Conservation (phyloP, 2,797 vertebrate species). For the Arnoldichthys spilopterus region DNA sequence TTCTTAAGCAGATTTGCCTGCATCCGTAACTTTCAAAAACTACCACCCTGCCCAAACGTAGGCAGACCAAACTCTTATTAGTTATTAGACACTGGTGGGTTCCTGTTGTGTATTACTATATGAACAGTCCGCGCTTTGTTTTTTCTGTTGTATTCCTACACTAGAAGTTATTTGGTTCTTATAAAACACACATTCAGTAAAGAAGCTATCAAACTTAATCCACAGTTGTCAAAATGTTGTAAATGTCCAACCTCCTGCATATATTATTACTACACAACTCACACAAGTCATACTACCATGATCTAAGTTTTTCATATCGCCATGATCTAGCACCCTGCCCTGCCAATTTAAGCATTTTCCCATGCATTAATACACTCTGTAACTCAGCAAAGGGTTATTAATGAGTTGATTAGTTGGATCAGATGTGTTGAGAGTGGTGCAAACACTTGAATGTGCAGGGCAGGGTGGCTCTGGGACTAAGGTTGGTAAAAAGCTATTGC, state of each 20-base stretch:
- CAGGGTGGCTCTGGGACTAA: too few species aligned
- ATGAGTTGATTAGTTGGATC: too few species aligned
- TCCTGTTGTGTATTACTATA: too few species aligned
- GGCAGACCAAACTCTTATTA: neutral
- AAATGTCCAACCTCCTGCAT: neutral
- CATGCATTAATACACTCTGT: too few species aligned
- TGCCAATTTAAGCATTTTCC: too few species aligned
- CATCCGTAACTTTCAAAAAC: neutral
- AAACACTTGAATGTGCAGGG: too few species aligned
- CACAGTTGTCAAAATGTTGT: neutral
- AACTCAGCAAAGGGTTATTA: too few species aligned
- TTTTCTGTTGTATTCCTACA: neutral
- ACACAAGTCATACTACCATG: neutral
- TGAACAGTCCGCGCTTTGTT: too few species aligned
- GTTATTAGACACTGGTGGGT: neutral
- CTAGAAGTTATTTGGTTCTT: neutral
- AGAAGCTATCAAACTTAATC: neutral
- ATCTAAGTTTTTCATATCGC: too few species aligned
- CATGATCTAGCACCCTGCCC: too few species aligned
- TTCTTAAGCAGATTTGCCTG: neutral
- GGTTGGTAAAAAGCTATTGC: conserved; percentile 10
- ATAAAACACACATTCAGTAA: conserved; percentile 1
- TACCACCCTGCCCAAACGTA: too few species aligned
- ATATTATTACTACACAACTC: neutral
- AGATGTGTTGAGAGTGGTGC: too few species aligned